A percentile compares a stretch with the other conserved stretches of the same genome.
Conservation (phyloP, 2,113 vertebrate species). For the Chinchilla lanigera region DNA sequence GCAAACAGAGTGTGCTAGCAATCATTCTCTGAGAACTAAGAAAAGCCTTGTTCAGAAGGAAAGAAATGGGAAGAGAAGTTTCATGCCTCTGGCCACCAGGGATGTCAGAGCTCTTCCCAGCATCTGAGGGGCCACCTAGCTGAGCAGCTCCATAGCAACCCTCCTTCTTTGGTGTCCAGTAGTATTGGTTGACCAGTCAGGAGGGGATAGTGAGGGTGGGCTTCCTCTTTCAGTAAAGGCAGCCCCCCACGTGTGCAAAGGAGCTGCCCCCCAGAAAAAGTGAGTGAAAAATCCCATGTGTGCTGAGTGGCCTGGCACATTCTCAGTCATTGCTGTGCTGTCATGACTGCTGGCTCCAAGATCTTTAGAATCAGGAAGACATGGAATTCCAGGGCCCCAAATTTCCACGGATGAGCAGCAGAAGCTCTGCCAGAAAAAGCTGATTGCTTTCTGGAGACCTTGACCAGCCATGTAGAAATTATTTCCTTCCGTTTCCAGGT, state of each 20-base stretch:
- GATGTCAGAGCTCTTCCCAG: neutral
- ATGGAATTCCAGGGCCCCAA: neutral
- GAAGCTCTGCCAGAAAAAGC: neutral
- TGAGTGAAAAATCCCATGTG: neutral
- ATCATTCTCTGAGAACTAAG: neutral
- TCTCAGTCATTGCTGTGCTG: neutral
- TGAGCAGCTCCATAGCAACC: no score
- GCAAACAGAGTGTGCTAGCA: neutral
- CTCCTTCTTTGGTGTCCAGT: neutral
- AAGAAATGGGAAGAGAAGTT: neutral
- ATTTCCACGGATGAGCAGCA: neutral
- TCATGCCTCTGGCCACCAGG: accelerated
- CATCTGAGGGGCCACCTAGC: neutral
- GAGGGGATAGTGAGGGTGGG: neutral
- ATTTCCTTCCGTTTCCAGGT: neutral
- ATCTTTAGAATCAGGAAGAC: neutral
- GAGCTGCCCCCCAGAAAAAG: neutral
- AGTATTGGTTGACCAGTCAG: neutral
- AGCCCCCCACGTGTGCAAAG: neutral
- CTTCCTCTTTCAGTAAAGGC: neutral
- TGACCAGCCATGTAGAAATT: neutral
- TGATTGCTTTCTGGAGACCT: constrained; percentile 18
- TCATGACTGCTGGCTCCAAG: no score
- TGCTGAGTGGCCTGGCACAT: neutral
- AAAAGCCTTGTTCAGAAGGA: neutral